Conservation (phyloP, 2,797 vertebrate genomes). For the Protosalanx chinensis region DNA sequence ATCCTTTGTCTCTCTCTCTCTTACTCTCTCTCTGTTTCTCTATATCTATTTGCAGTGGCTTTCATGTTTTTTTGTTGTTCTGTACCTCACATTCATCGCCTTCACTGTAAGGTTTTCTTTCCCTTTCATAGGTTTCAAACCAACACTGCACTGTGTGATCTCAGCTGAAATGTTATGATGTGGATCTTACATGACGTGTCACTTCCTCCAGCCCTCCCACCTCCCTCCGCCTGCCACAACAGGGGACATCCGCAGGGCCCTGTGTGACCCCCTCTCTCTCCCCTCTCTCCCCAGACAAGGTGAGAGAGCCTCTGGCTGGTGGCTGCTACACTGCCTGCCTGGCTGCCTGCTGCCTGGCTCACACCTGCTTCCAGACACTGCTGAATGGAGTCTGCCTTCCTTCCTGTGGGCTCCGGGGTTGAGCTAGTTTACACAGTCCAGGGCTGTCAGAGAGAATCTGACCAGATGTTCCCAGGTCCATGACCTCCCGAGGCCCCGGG, state of each 20-base stretch:
- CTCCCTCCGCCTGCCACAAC: neutral
- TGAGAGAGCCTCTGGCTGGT: slow-evolving; percentile 31
- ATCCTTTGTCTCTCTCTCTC: no score
- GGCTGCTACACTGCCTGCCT: slow-evolving; percentile 32
- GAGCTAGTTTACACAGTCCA: no score
- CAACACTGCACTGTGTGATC: neutral
- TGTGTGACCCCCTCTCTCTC: neutral
- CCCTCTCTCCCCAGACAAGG: slow-evolving; percentile 22
- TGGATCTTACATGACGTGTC: slow-evolving; percentile 12
- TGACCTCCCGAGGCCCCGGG: slow-evolving; percentile 24
- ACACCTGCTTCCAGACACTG: slow-evolving; percentile 41
- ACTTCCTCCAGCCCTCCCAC: neutral
- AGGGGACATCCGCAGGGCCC: neutral
- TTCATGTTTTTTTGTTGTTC: no score
- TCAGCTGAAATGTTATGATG: slow-evolving; percentile 25
- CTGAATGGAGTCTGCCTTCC: no score
- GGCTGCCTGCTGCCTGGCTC: slow-evolving; percentile 6
- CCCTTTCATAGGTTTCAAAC: no score
- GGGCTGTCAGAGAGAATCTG: no score
- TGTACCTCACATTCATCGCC: no score
- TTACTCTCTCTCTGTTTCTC: no score
- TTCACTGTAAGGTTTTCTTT: no score
- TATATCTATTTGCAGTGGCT: no score
- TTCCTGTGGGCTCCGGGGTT: no score
- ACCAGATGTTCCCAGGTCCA: slow-evolving; percentile 26